Conservation (phyloP, 2,888 invertebrate genomes). For the Chorisops tibialis region DNA sequence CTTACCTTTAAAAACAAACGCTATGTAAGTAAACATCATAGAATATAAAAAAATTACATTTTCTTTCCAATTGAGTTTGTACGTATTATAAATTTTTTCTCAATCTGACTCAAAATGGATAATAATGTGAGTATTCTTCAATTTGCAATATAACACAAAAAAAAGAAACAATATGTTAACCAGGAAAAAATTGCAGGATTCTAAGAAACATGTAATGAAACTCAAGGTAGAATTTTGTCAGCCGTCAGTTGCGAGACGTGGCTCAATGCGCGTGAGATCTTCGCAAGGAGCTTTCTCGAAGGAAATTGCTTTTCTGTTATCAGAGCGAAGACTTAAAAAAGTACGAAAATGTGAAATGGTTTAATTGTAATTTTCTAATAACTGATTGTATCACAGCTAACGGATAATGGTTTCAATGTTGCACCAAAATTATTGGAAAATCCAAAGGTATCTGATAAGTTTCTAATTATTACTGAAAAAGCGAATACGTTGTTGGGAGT, state of each 20-base stretch:
- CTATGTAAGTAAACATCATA: no score
- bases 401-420: constrained; percentile 5
- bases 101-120: no score
- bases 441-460: background rate
- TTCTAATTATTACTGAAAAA: background rate
- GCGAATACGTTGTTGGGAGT: background rate
- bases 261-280: background rate
- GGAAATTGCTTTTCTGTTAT: background rate
- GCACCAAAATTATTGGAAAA: background rate
- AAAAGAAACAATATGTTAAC: no score
- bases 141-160: no score
- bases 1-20: no score
- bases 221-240: background rate
- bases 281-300: constrained; percentile 1
- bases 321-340: background rate
- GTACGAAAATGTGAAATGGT: background rate
- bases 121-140: no score
- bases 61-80: no score
- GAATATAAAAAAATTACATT: no score
- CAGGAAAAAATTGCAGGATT: no score
- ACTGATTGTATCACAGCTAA: no score
- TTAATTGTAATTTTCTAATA: no score
- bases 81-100: no score
- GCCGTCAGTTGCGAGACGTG: background rate
- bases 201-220: background rate